These are phyloP conservation scores for Rhingia campestris DNA, from an alignment of 2,888 invertebrate genomes.

Conservation along the genomic window DNA sequence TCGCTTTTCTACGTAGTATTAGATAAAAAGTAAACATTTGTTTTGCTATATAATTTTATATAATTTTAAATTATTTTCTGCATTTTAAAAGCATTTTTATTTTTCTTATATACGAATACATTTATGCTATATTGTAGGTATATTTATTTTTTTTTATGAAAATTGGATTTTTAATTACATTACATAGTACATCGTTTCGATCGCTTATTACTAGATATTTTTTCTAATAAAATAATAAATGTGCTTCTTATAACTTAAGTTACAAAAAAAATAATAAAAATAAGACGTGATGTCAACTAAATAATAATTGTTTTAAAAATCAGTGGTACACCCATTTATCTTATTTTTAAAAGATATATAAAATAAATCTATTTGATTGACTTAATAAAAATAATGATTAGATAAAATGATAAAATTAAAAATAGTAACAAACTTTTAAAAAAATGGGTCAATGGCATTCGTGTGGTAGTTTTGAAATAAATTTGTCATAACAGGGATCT, in stretches of 20 bases:
- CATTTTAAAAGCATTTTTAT: slow-evolving; percentile 3
- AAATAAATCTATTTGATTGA: background rate
- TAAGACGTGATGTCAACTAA: slow-evolving; percentile 48
- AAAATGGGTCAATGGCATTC: no score
- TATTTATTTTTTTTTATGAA: background rate
- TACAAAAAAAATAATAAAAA: slow-evolving; percentile 28
- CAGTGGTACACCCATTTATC: background rate
- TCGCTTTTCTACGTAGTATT: background rate
- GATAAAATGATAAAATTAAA: background rate
- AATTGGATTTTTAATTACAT: slow-evolving; percentile 41
- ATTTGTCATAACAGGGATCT: no score
- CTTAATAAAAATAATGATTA: slow-evolving; percentile 6
- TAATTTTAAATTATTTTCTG: slow-evolving; percentile 37
- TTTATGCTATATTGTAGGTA: background rate
- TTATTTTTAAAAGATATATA: background rate
- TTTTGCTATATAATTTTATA: slow-evolving; percentile 11
- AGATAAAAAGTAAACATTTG: slow-evolving; percentile 7
- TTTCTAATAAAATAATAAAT: slow-evolving; percentile 75
- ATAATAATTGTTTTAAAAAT: background rate
- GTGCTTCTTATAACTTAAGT: slow-evolving; percentile 66
- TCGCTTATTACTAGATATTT: slow-evolving; percentile 41
- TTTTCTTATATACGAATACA: background rate
- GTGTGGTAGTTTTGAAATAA: no score
- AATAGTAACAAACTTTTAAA: no score
- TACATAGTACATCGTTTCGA: slow-evolving; percentile 51